Conservation (phyloP, 1,140 invertebrate genomes). For the Solenopsis invicta region DNA sequence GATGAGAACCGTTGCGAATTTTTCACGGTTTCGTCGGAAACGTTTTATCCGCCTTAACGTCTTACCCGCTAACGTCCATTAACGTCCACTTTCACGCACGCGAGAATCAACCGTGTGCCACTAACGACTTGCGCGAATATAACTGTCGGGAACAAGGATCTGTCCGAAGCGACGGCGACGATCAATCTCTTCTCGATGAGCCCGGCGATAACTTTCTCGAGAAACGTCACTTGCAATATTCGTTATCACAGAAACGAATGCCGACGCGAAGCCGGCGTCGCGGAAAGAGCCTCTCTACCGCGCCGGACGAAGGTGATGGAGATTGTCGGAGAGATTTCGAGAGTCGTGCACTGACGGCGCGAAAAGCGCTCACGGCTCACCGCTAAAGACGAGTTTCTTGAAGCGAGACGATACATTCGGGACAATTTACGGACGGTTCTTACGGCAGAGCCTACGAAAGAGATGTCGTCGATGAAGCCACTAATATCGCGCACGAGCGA, state of each 20-base stretch:
- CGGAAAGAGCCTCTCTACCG: not conserved
- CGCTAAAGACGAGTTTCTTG: not conserved
- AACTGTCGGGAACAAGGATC: not conserved
- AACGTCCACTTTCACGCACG: slow-evolving; percentile 8
- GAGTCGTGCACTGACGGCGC: not conserved
- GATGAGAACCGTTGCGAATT: not conserved
- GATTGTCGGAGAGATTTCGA: not conserved
- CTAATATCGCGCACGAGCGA: slow-evolving; percentile 30
- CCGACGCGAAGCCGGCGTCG: not conserved
- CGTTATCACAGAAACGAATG: slow-evolving; percentile 14
- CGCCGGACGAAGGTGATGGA: not conserved
- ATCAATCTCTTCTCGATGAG: slow-evolving; percentile 10
- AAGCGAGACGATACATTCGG: not conserved
- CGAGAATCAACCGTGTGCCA: not conserved
- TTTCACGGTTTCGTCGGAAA: not conserved
- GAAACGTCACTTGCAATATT: not conserved
- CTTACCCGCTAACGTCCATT: not conserved
- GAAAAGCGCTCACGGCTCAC: not conserved
- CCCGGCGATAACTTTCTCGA: not conserved
- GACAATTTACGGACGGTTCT: not conserved
- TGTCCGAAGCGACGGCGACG: not conserved
- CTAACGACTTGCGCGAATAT: not conserved
- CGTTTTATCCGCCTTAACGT: not conserved
- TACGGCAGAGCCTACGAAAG: not conserved
- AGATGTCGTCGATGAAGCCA: not conserved